phyloP scores from a whole-genome alignment of 2,888 invertebrate species.

The Mactromeris polynyma region DNA sequence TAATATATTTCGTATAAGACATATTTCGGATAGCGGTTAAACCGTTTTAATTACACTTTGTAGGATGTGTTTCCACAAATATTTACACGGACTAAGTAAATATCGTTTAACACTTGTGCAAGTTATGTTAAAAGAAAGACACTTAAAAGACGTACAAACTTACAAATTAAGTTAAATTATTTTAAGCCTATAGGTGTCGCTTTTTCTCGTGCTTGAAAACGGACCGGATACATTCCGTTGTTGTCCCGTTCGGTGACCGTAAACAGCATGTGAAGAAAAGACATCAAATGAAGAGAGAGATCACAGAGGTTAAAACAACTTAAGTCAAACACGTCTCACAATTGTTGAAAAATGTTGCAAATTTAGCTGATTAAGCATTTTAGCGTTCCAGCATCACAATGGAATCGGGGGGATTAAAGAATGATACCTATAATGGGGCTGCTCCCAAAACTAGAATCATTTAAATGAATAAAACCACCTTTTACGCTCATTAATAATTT shows the following conservation, averaged over 20 bases:
- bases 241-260: background rate
- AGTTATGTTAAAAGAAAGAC: background rate
- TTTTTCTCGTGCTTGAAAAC: background rate
- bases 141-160: background rate
- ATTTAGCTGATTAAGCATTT: no score
- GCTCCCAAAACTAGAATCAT: no score
- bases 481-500: no score
- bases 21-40: background rate
- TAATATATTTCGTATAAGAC: background rate
- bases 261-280: background rate
- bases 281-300: background rate
- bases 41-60: background rate
- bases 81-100: background rate
- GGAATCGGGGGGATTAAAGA: no score
- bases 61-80: background rate
- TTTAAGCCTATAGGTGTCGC: conserved; percentile 12
- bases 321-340: background rate
- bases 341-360: no score
- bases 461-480: no score
- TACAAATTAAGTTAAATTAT: conserved; percentile 15
- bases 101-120: conserved; percentile 1
- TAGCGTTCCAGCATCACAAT: no score
- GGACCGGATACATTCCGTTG: background rate
- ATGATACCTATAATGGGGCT: no score
- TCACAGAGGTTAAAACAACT: background rate